These are phyloP conservation scores for Silurus lanzhouensis DNA, from an alignment of 2,797 vertebrate species.

Conservation along the genomic window DNA sequence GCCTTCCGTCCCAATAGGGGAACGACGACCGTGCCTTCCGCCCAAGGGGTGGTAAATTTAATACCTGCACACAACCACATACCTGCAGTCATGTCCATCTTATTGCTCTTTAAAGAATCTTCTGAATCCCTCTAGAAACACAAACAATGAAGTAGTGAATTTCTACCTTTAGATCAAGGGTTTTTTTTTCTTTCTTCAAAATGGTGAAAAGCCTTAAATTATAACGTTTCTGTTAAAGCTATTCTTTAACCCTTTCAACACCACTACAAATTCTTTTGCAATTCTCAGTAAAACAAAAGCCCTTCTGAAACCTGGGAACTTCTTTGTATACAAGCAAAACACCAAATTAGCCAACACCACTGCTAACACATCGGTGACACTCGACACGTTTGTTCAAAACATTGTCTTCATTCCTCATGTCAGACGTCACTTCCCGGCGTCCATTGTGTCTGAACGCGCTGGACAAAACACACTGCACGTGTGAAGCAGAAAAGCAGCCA, in stretches of 20 bases:
- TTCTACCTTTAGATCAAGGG: too few relatives aligned
- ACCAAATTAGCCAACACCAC: neutral
- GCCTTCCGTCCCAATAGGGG: too few relatives aligned
- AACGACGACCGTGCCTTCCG: too few relatives aligned
- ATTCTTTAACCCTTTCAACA: too few relatives aligned
- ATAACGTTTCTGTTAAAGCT: too few relatives aligned
- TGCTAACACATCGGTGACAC: neutral
- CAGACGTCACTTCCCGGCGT: neutral
- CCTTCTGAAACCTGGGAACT: neutral
- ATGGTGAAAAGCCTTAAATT: too few relatives aligned
- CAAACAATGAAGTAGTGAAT: neutral
- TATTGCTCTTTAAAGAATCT: conserved; percentile 89
- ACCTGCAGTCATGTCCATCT: conserved; percentile 87
- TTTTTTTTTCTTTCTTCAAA: neutral
- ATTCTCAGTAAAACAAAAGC: neutral
- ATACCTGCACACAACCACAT: conserved; percentile 26
- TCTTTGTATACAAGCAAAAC: neutral
- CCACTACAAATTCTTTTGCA: neutral
- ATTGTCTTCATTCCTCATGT: neutral
- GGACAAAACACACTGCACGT: neutral
- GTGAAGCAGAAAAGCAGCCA: too few relatives aligned
- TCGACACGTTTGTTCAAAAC: neutral
- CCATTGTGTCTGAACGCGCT: neutral
- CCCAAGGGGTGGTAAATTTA: too few relatives aligned
- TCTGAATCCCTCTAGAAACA: conserved; percentile 89